Percentiles rank a stretch among this genome's conserved stretches.
These are phyloP conservation scores for Tricholaema leucomelas DNA, from an alignment of 2,113 vertebrate species.

Conservation along the genomic window DNA sequence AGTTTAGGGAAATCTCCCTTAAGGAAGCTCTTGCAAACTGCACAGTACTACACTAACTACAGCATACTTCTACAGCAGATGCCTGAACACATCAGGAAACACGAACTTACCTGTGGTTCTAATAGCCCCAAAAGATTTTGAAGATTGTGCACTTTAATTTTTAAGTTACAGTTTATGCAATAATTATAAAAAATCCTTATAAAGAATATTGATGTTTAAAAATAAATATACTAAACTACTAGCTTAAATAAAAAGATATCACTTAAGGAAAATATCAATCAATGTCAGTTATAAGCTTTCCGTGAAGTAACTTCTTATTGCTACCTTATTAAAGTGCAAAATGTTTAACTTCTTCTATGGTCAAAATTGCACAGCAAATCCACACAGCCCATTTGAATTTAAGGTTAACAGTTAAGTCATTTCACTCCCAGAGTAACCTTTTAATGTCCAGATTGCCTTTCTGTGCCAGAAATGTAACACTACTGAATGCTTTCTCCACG, in stretches of 20 bases:
- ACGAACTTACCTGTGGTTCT: background rate
- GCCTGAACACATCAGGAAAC: background rate
- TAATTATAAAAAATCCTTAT: background rate
- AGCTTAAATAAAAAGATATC: background rate
- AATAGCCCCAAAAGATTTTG: background rate
- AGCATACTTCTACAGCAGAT: background rate
- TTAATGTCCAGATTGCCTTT: background rate
- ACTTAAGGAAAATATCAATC: background rate
- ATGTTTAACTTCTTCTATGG: background rate
- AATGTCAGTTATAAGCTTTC: background rate
- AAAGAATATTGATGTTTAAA: background rate
- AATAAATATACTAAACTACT: background rate
- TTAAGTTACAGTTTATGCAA: background rate
- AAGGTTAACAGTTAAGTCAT: background rate
- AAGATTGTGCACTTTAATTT: background rate
- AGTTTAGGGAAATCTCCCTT: background rate
- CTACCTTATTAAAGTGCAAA: background rate
- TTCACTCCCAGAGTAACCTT: background rate
- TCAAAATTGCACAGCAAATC: background rate
- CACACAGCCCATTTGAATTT: background rate
- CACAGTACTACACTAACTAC: background rate
- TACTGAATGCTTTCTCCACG: background rate
- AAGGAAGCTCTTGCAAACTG: slow-evolving; percentile 18
- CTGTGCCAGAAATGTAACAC: background rate
- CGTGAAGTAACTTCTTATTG: background rate